phyloP scores from a whole-genome alignment of 1,140 invertebrate species.

The Drosophila pseudoananassae region DNA sequence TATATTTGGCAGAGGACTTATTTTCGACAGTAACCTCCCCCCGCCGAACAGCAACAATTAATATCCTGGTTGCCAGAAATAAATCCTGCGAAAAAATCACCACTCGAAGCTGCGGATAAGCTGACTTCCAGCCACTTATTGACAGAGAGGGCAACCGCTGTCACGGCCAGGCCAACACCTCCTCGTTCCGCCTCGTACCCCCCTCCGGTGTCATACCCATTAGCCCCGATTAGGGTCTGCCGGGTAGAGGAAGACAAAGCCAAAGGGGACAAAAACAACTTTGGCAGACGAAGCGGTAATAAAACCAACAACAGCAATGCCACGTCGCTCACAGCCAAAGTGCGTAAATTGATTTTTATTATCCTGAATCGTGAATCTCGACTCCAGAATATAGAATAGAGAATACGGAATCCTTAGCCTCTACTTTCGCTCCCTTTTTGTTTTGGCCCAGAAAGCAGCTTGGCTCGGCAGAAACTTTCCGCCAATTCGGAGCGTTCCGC shows the following conservation, averaged over 20 bases:
- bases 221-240: slow-evolving; percentile 63
- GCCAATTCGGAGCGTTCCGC: slow-evolving; percentile 28
- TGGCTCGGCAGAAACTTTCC: slow-evolving; percentile 52
- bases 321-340: slow-evolving; percentile 29
- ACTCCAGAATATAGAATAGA: neutral
- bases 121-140: slow-evolving; percentile 5
- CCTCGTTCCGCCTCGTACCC: neutral
- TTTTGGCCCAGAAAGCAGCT: neutral
- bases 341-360: slow-evolving; percentile 72
- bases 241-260: slow-evolving; percentile 43
- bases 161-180: neutral
- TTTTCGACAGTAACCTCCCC: slow-evolving; percentile 19
- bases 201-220: slow-evolving; percentile 26
- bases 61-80: neutral
- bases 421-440: neutral
- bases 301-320: slow-evolving; percentile 14
- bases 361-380: slow-evolving; percentile 47
- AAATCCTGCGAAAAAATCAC: neutral
- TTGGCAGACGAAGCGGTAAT: slow-evolving; percentile 12
- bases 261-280: slow-evolving; percentile 15
- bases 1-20: too few relatives aligned
- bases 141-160: slow-evolving; percentile 7
- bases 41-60: slow-evolving; percentile 53
- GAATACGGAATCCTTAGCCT: neutral
- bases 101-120: neutral